Evolutionary conservation across 2,113 vertebrate species (phyloP).

Genomic region (Physeter macrocephalus): DNA sequence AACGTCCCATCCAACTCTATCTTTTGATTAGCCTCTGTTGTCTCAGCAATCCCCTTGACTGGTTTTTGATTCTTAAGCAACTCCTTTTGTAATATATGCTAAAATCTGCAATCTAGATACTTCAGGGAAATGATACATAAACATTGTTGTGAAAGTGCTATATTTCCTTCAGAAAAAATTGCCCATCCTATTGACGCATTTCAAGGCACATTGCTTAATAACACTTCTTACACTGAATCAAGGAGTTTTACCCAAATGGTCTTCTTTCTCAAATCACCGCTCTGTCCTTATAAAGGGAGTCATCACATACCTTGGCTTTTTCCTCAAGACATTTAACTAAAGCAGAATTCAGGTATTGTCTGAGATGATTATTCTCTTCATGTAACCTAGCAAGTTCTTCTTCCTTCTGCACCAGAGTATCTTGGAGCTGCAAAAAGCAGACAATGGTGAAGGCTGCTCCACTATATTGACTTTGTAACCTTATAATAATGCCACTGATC

Average conservation of each 20-base stretch:
- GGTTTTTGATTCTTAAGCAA: neutral
- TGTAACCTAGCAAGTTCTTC: constrained; percentile 93
- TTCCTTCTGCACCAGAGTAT: constrained; percentile 93
- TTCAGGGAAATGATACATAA: neutral
- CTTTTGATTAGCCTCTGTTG: neutral
- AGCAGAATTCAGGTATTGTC: constrained; percentile 90
- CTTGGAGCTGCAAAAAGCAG: constrained; percentile 88
- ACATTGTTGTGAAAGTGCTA: neutral
- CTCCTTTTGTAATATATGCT: neutral
- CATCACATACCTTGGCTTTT: constrained; percentile 86
- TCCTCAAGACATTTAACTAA: constrained; percentile 90
- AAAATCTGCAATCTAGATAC: neutral
- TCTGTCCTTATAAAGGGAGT: neutral
- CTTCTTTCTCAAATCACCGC: neutral
- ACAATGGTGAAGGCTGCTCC: constrained; percentile 61
- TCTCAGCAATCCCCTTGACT: neutral
- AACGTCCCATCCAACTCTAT: neutral
- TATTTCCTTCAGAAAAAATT: neutral
- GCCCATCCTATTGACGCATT: neutral
- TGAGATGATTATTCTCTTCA: constrained; percentile 93
- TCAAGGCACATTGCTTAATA: neutral
- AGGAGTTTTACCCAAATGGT: neutral
- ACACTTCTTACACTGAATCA: neutral
- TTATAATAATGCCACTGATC: constrained; percentile 62
- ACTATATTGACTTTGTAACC: constrained; percentile 79